Evolutionary conservation across 1,140 invertebrate genomes (phyloP), one percentile per base, ranked within the genome.

Genomic region (Laupala kohalensis): DNA sequence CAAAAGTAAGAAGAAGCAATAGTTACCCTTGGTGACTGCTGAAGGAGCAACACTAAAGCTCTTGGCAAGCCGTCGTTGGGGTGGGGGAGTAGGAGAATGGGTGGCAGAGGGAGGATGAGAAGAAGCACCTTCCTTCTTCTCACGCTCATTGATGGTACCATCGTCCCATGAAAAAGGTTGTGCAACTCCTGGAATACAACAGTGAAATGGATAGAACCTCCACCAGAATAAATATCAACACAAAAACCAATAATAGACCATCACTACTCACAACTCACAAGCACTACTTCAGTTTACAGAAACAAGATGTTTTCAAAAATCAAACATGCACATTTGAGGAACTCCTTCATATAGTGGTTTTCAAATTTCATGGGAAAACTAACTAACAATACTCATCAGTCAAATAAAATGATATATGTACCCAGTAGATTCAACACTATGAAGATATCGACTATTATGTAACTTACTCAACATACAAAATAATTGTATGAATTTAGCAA

Each of bases 41-140:
- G 88, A 88, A 75, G 88, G 86, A 76, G 89, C 86, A 76, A 92
- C 90, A 82, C 91, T 93, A 86, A 94, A 93, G 83, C 91, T 93
- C 85, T 94, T 94, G 74, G 92, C 91, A 77, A 93, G 86, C 76
- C 92, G 86, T 75, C 92, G 86, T 80, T 92, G 90, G 70, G 91
- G 86, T 71, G 92, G 90, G 73, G 91, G 91, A 74, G 91, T 92
- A 9, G 73, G 73, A 26, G 74, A 75, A 74, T 73, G 73, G 74
- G 76, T 74, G 71, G 74, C 69, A 72, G 74, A 75, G 67, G 73
- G 75, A 87, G 87, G 72, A 88, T 88, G 73, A 84, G 85, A 75
- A 84, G 83, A 26, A 74, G 30, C 69, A 73, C 74, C 76, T 79
- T 77, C 78, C 82, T 77, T 67, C 76, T 76, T 71, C 74, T 77